Conservation (phyloP, 2,113 vertebrate species). For the Clinocottus analis region DNA sequence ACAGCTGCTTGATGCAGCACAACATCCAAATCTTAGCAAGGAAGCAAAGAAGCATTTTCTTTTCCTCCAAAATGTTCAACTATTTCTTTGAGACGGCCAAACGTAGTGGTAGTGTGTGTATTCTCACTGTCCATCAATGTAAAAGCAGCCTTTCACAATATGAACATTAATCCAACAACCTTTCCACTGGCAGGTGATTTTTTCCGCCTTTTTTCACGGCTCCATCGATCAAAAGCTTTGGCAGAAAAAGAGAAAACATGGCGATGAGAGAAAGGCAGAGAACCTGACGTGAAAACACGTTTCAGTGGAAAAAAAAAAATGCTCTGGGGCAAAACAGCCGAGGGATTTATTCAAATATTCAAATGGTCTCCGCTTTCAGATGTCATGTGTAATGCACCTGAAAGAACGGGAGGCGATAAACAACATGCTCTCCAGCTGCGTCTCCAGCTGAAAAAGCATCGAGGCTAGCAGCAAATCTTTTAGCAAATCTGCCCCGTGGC, state of each 20-base stretch:
- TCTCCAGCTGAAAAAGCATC: conserved; percentile 26
- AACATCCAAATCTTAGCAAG: not conserved
- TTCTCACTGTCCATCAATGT: not conserved
- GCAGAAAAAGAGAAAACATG: conserved; percentile 32
- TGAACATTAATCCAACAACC: not conserved
- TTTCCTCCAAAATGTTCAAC: conserved; percentile 8
- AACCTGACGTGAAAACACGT: conserved; percentile 69
- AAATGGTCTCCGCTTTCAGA: conserved; percentile 61
- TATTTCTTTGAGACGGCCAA: conserved; percentile 42
- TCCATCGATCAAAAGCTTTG: conserved; percentile 25
- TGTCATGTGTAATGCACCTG: conserved; percentile 52
- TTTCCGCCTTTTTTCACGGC: conserved; percentile 18
- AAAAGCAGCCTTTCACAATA: conserved; percentile 26
- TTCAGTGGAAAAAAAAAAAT: conserved; percentile 75
- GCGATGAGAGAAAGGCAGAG: conserved; percentile 37
- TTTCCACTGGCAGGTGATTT: conserved; percentile 18
- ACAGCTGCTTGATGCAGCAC: not conserved
- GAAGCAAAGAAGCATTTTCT: not conserved
- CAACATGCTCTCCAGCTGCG: conserved; percentile 42
- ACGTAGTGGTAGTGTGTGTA: not conserved
- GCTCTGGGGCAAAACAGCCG: conserved; percentile 40
- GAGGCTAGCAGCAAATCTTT: conserved; percentile 33
- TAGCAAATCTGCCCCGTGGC: conserved; percentile 22
- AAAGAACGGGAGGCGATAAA: conserved; percentile 53
- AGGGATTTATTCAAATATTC: conserved; percentile 62